Conservation (phyloP, 2,113 vertebrate species). For the Macroglossus sobrinus region DNA sequence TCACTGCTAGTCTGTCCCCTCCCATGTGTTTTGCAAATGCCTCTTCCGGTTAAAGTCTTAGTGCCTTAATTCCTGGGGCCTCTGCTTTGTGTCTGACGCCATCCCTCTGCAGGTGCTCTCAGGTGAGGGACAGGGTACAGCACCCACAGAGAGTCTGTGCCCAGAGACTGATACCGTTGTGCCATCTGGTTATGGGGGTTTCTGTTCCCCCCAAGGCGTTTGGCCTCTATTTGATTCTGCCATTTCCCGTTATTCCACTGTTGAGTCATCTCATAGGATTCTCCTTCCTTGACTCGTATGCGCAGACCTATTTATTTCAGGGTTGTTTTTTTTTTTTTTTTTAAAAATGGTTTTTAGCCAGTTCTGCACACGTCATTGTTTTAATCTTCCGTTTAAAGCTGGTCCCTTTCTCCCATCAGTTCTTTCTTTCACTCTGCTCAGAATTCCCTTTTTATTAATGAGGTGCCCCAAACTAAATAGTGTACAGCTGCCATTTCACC, state of each 20-base stretch:
- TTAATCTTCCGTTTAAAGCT: conserved; percentile 7
- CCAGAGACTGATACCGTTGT: background rate
- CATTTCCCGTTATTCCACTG: background rate
- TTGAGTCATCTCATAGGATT: background rate
- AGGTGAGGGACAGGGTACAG: fast-evolving
- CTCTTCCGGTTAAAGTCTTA: background rate
- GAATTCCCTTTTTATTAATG: conserved; percentile 51
- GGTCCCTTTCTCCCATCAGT: background rate
- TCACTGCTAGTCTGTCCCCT: background rate
- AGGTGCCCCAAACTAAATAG: conserved; percentile 47
- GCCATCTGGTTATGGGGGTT: background rate
- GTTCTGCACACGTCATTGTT: conserved; percentile 7
- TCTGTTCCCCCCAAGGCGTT: fast-evolving
- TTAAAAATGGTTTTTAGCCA: background rate
- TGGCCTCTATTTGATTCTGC: background rate
- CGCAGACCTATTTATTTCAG: background rate
- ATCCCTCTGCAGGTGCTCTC: background rate
- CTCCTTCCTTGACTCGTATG: background rate
- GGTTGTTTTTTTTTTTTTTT: background rate
- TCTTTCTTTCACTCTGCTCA: conserved; percentile 30
- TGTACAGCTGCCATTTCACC: conserved; percentile 41
- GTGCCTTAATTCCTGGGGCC: background rate
- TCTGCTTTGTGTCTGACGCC: background rate
- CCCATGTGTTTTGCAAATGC: background rate
- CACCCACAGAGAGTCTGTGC: background rate